phyloP scores from a whole-genome alignment of 2,888 invertebrate genomes.

The Prostheceraeus crozeri region DNA sequence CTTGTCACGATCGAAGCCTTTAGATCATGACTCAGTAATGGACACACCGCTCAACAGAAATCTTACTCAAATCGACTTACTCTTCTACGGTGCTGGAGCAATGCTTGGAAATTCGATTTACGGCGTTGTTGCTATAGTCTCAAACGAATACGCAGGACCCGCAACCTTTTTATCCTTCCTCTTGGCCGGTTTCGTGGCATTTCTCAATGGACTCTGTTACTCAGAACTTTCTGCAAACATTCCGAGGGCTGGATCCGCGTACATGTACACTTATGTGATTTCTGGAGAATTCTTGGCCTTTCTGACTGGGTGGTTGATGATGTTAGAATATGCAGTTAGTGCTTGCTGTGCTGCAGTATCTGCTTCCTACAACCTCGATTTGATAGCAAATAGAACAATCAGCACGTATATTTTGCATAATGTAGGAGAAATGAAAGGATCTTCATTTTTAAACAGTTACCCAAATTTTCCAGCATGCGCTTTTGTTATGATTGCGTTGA shows the following conservation, averaged over 20 bases:
- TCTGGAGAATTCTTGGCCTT: slow-evolving; percentile 74
- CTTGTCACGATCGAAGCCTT: slow-evolving; percentile 47
- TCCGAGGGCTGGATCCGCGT: slow-evolving; percentile 65
- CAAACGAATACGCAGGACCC: slow-evolving; percentile 73
- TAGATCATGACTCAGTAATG: slow-evolving; percentile 45
- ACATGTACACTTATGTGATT: slow-evolving; percentile 82
- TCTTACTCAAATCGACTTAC: slow-evolving; percentile 73
- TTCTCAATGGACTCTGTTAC: slow-evolving; percentile 57
- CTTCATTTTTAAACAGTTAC: too few relatives aligned
- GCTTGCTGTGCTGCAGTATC: too few relatives aligned
- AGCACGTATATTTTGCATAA: too few relatives aligned
- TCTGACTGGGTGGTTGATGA: slow-evolving; percentile 51
- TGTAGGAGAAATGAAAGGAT: too few relatives aligned
- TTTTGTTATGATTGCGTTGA: too few relatives aligned
- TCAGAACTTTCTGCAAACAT: slow-evolving; percentile 51
- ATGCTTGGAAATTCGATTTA: slow-evolving; percentile 98
- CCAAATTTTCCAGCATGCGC: too few relatives aligned
- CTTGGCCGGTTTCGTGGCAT: slow-evolving; percentile 74
- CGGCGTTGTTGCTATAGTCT: slow-evolving; percentile 87
- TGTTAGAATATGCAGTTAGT: slow-evolving; percentile 61
- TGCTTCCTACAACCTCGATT: too few relatives aligned
- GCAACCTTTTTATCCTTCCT: slow-evolving; percentile 70
- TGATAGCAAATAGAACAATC: too few relatives aligned
- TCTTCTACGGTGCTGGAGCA: slow-evolving; percentile 79
- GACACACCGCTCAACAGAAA: slow-evolving; percentile 61